phyloP scores from a whole-genome alignment of 2,888 invertebrate genomes.

The Hypsopygia costalis region DNA sequence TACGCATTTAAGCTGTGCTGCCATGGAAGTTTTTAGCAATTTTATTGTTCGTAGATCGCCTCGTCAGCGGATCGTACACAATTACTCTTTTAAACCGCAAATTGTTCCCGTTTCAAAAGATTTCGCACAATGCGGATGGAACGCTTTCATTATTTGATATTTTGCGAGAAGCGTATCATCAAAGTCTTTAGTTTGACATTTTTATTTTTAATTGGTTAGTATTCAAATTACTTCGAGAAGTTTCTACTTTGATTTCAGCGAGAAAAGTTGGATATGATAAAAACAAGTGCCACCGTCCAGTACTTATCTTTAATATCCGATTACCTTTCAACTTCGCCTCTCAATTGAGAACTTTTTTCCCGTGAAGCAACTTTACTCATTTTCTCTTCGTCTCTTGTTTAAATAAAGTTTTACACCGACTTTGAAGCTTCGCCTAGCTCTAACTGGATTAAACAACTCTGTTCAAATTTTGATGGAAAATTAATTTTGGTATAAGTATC shows the following conservation, averaged over 20 bases:
- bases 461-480: conserved; percentile 54
- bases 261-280: conserved; percentile 8
- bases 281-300: conserved; percentile 20
- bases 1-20: conserved; percentile 43
- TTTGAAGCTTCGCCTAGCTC: conserved; percentile 47
- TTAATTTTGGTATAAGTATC: conserved; percentile 36
- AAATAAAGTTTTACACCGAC: conserved; percentile 57
- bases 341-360: conserved; percentile 54
- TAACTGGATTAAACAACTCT: conserved; percentile 61
- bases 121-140: conserved; percentile 20
- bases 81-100: conserved; percentile 42
- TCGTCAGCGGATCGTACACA: conserved; percentile 40
- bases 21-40: conserved; percentile 50
- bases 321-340: conserved; percentile 57
- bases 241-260: background rate
- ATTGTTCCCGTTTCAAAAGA: conserved; percentile 29
- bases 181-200: conserved; percentile 1
- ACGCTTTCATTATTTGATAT: conserved; percentile 20
- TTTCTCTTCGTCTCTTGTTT: conserved; percentile 64
- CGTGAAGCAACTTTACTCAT: conserved; percentile 67
- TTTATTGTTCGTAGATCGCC: conserved; percentile 53
- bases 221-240: background rate
- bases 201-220: background rate
- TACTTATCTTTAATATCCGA: conserved; percentile 46
- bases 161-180: conserved; percentile 14